Base-by-base conservation (phyloP, 2,113 vertebrate genomes). In the Proteles cristata region DNA sequence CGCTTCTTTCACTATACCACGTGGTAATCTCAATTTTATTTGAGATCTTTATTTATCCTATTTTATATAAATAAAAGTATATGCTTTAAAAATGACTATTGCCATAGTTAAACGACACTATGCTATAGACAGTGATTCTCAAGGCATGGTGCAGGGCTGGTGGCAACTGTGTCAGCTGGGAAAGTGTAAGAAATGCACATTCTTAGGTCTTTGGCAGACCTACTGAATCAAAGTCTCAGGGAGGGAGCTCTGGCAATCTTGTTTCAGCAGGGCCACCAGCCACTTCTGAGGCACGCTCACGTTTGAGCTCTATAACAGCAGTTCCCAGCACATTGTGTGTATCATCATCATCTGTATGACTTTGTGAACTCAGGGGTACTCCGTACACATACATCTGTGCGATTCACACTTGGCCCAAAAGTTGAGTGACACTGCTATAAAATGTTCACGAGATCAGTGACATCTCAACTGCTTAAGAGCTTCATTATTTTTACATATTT, bases 81-180 rank as follows among this genome's bases (percentile, higher is more conserved):
- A 93, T 90, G 28, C 77, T 82, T 73, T 58, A 90, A 88, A 93
- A 93, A 63, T 48, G 31, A 50, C 33, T 88, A 15, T 85, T 35
- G 21, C 23, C 50, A 63, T 48, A 85, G 58, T 45, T 81, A 68
- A 73, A 45, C 0, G 79, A 55, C 7, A 73, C 39, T 19, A 16
- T 61, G 9, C 23, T 48, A 17, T 35, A 28, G 0, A 58, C 33
- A 74, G 25, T 50, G 43, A 68, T 79, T 92, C 58, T 90, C 43
- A 58, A 79, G 21, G 31, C 68, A 10, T 65, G 58, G 55, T 66
- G 61, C 58, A 39, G 84, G 68, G 63, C 19, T n/a, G 88, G 39
- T 12, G 55, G 33, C 19, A 33, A 6, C 17, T 68, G 53, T 1
- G 73, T 74, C 50, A 81, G 33, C 53, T 43, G 3, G n/a, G 50